Evolutionary conservation across 2,888 invertebrate genomes (phyloP).

Genomic region (Melanostoma scalare): DNA sequence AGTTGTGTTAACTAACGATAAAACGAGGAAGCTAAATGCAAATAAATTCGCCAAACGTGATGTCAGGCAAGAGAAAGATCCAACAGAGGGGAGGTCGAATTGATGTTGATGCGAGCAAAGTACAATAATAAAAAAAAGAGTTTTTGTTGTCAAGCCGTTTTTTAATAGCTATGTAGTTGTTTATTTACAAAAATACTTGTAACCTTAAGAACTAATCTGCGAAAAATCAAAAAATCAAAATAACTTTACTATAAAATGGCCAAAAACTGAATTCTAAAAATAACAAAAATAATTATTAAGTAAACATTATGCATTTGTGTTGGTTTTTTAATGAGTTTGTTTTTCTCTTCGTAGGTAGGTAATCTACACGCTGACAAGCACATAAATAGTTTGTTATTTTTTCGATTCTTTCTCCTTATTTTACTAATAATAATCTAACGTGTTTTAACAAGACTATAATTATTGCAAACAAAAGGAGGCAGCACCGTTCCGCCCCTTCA

Average conservation of each 20-base stretch:
- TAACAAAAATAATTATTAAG: slow-evolving; percentile 58
- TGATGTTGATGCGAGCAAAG: not conserved
- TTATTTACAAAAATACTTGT: slow-evolving; percentile 71
- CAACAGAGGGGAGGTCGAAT: not conserved
- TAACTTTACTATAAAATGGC: slow-evolving; percentile 17
- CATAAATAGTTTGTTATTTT: slow-evolving; percentile 17
- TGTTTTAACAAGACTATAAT: slow-evolving; percentile 10
- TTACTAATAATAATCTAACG: slow-evolving; percentile 6
- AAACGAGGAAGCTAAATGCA: slow-evolving; percentile 27
- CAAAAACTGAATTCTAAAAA: slow-evolving; percentile 48
- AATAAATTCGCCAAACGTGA: slow-evolving; percentile 18
- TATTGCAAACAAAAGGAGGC: not conserved
- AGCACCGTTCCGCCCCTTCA: slow-evolving; percentile 10
- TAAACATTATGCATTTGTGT: slow-evolving; percentile 44
- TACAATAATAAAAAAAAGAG: slow-evolving; percentile 7
- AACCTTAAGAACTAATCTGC: slow-evolving; percentile 26
- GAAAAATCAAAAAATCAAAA: slow-evolving; percentile 16
- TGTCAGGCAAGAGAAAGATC: slow-evolving; percentile 15
- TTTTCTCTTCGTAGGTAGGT: not conserved
- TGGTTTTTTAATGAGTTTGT: slow-evolving; percentile 11
- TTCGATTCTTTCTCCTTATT: not conserved
- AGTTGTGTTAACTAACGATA: not conserved
- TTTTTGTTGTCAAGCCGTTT: slow-evolving; percentile 41
- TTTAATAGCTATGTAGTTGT: slow-evolving; percentile 53
- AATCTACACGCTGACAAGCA: not conserved